phyloP scores from a whole-genome alignment of 2,888 invertebrate genomes.

The Cremastobaeus sp. region DNA sequence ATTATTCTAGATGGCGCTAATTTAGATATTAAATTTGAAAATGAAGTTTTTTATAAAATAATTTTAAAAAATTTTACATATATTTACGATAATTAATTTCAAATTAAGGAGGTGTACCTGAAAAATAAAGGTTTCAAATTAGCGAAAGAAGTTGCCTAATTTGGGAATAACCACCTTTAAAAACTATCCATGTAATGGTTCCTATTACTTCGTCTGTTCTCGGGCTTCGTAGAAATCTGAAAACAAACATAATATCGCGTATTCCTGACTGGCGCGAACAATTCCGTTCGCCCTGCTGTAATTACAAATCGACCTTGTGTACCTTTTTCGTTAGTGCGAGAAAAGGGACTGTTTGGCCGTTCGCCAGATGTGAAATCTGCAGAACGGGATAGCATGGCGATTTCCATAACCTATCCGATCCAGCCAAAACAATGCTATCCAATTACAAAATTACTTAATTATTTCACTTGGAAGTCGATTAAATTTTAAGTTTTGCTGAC shows the following conservation, averaged over 20 bases:
- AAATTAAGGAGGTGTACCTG: no score
- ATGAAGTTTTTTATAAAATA: no score
- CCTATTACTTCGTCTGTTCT: conserved; percentile 8
- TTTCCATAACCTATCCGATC: conserved; percentile 27
- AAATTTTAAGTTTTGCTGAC: conserved; percentile 28
- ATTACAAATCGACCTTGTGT: conserved; percentile 51
- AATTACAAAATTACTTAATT: conserved; percentile 28
- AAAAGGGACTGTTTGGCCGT: conserved; percentile 49
- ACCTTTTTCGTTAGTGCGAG: conserved; percentile 45
- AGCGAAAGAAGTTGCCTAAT: no score
- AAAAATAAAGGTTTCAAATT: no score
- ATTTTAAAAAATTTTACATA: no score
- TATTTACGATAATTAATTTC: no score
- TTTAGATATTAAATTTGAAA: no score
- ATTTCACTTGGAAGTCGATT: conserved; percentile 26
- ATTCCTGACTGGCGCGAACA: conserved; percentile 3
- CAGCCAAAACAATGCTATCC: conserved; percentile 18
- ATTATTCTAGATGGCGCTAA: no score
- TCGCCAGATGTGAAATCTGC: conserved; percentile 54
- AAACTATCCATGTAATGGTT: conserved; percentile 12
- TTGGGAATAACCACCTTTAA: no score
- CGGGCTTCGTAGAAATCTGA: conserved; percentile 8
- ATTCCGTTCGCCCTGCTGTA: conserved; percentile 10
- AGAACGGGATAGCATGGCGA: conserved; percentile 30
- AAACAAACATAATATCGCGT: conserved; percentile 10